A percentile compares a stretch with the other conserved stretches of the same genome.
Conservation (phyloP, 64 coral and sea anemone genomes). For the Actinia tenebrosa region DNA sequence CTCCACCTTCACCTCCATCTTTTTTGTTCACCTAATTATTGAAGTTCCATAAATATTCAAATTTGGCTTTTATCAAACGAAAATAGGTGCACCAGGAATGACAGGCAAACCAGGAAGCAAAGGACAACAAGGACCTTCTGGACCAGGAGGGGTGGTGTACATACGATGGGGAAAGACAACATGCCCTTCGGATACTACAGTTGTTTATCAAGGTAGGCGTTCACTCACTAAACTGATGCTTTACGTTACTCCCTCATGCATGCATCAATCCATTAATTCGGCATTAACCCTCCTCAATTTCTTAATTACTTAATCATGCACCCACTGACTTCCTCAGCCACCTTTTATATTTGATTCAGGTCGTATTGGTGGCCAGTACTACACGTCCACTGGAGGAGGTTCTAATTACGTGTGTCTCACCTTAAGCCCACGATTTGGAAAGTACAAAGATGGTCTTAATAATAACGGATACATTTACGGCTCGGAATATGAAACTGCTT, state of each 20-base stretch:
- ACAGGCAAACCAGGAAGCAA: not conserved
- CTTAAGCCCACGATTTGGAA: not conserved
- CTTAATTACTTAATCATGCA: not conserved
- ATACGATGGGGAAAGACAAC: conserved; percentile 40
- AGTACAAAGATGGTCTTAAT: not conserved
- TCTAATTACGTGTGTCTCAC: conserved; percentile 24
- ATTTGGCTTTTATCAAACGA: not conserved
- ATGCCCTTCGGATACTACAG: not conserved
- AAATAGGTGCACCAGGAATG: not conserved
- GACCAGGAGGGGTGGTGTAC: conserved; percentile 17
- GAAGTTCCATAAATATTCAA: not conserved
- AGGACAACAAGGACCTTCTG: not conserved
- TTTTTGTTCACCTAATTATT: no score
- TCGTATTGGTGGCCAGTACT: not conserved
- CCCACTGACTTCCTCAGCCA: not conserved
- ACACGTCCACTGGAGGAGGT: conserved; percentile 10
- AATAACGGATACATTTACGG: no score
- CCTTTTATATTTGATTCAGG: not conserved
- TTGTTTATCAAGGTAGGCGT: conserved; percentile 38
- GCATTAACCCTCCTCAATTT: not conserved
- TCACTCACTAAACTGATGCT: not conserved
- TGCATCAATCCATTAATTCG: no score
- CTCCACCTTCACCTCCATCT: no score
- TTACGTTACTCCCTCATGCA: not conserved
- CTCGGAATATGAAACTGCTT: no score